These are phyloP conservation scores for Agelastica alni DNA, from an alignment of 2,888 invertebrate genomes.

Conservation along the genomic window DNA sequence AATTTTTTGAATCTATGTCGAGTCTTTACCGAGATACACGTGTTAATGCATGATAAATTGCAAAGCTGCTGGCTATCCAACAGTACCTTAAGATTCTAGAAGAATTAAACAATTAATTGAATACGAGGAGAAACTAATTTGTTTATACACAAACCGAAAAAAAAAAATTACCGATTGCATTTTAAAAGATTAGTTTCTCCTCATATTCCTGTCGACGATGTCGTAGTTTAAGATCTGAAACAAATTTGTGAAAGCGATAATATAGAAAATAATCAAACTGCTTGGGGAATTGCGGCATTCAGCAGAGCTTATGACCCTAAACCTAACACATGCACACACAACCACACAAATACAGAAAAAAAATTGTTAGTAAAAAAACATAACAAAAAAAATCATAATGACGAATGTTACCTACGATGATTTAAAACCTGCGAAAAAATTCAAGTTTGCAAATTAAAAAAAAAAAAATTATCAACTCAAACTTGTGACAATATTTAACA, in stretches of 20 bases:
- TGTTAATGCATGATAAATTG: too few species aligned
- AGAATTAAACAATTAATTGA: too few species aligned
- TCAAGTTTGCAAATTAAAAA: constrained; percentile 14
- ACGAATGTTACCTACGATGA: constrained; percentile 45
- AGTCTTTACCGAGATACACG: too few species aligned
- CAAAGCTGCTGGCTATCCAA: too few species aligned
- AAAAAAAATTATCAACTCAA: background rate
- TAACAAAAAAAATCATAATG: constrained; percentile 39
- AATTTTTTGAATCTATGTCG: too few species aligned
- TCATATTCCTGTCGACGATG: background rate
- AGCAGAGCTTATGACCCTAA: constrained; percentile 48
- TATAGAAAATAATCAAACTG: background rate
- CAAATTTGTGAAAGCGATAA: background rate
- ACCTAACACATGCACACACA: constrained; percentile 57
- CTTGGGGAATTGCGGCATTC: constrained; percentile 19
- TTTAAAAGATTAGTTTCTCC: background rate
- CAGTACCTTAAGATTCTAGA: too few species aligned
- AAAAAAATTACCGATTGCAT: too few species aligned
- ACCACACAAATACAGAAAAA: constrained; percentile 52
- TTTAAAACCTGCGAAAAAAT: constrained; percentile 44
- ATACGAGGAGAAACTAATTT: too few species aligned
- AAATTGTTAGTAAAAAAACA: constrained; percentile 47
- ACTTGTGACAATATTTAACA: background rate
- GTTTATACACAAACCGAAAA: too few species aligned
- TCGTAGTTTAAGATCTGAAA: background rate